Conservation (phyloP, 2,113 vertebrate species). For the Climacteris rufus region DNA sequence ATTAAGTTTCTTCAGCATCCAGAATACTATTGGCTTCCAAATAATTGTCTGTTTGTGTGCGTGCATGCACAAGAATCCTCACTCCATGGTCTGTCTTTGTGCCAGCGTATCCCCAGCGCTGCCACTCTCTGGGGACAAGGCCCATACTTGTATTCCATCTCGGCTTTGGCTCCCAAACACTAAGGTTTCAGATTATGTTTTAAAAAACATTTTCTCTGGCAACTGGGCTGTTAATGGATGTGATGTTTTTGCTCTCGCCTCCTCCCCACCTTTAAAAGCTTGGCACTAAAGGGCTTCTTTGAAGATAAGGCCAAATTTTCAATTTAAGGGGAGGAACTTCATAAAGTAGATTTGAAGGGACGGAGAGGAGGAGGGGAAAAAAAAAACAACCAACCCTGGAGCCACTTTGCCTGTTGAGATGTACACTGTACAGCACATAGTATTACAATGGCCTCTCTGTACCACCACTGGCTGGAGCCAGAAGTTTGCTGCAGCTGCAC, state of each 20-base stretch:
- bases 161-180: constrained; percentile 23
- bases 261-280: constrained; percentile 63
- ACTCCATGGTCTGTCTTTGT: neutral
- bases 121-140: constrained; percentile 40
- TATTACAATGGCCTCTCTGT: constrained; percentile 57
- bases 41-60: constrained; percentile 55
- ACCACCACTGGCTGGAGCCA: constrained; percentile 44
- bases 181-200: constrained; percentile 57
- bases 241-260: constrained; percentile 52
- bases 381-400: neutral
- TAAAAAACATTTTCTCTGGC: constrained; percentile 73
- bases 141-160: constrained; percentile 47
- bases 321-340: constrained; percentile 66
- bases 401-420: constrained; percentile 53
- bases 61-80: constrained; percentile 35
- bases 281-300: constrained; percentile 70
- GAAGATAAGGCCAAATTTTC: constrained; percentile 74
- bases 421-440: constrained; percentile 37
- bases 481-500: constrained; percentile 34
- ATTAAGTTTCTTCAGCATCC: constrained; percentile 33
- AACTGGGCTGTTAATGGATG: constrained; percentile 56
- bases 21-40: constrained; percentile 17
- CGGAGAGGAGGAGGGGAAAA: neutral
- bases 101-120: neutral
- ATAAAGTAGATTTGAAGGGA: constrained; percentile 76